Evolutionary conservation across 2,797 vertebrate genomes (phyloP).

Genomic region (Spheniscus humboldti): DNA sequence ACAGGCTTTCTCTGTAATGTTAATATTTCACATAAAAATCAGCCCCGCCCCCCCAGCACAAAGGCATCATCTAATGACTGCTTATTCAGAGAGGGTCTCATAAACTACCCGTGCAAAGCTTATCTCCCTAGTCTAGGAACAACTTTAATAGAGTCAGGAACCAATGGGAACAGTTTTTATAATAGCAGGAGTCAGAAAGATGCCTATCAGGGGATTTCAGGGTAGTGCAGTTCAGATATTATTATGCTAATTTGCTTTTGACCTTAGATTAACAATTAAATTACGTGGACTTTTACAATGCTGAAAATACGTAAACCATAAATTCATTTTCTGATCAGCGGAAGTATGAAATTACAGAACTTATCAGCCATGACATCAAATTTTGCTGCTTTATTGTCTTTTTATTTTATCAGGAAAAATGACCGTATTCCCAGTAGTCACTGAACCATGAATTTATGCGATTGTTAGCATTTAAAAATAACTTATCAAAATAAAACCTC

Average conservation of each 20-base stretch:
- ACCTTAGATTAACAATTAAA: slow-evolving; percentile 23
- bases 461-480: neutral
- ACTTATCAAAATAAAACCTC: neutral
- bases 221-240: neutral
- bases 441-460: neutral
- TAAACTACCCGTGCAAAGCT: neutral
- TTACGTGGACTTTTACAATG: neutral
- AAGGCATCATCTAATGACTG: neutral
- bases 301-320: neutral
- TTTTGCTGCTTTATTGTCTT: neutral
- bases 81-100: neutral
- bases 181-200: neutral
- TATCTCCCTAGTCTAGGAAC: neutral
- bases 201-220: neutral
- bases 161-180: neutral
- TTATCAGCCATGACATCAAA: neutral
- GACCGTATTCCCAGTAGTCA: neutral
- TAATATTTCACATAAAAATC: neutral
- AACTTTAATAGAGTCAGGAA: neutral
- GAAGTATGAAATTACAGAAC: neutral
- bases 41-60: neutral
- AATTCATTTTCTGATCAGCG: slow-evolving; percentile 20
- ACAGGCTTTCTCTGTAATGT: neutral
- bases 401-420: neutral
- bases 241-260: neutral